phyloP scores from a whole-genome alignment of 2,113 vertebrate genomes.

The Epinephelus cyanopodus region DNA sequence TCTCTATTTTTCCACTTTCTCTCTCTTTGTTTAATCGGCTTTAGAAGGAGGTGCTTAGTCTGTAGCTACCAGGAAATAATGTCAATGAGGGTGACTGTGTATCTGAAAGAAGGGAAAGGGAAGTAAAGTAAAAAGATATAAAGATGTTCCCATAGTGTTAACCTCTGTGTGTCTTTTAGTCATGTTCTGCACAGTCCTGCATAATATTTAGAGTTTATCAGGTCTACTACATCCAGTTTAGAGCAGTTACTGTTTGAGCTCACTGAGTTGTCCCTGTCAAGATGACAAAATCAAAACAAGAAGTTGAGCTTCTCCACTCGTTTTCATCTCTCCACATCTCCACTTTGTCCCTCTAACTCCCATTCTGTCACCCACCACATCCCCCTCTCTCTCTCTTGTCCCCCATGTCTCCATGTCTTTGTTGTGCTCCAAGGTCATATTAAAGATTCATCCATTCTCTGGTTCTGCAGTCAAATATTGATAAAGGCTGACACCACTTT shows the following conservation, averaged over 20 bases:
- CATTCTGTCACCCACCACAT: background rate
- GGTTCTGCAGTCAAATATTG: slow-evolving; percentile 76
- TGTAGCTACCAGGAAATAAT: slow-evolving; percentile 7
- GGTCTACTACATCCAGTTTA: background rate
- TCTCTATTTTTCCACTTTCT: background rate
- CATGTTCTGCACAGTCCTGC: background rate
- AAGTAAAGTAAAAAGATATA: background rate
- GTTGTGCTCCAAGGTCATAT: slow-evolving; percentile 72
- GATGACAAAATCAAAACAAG: background rate
- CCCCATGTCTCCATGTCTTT: slow-evolving; percentile 51
- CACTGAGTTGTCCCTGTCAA: background rate
- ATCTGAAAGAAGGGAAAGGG: background rate
- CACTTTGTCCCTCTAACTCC: background rate
- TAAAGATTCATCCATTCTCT: slow-evolving; percentile 75
- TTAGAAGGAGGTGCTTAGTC: slow-evolving; percentile 5
- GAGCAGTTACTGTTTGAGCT: background rate
- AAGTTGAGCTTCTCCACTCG: background rate
- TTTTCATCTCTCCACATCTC: background rate
- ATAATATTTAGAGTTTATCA: background rate
- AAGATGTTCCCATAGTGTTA: background rate
- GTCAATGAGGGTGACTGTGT: slow-evolving; percentile 15
- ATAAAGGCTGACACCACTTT: slow-evolving; percentile 70
- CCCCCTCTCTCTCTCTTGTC: background rate
- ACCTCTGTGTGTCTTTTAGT: background rate
- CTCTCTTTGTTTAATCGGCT: slow-evolving; percentile 29